A percentile compares a stretch with the other conserved stretches of the same genome.
phyloP scores from a whole-genome alignment of 2,113 vertebrate genomes.

The Siniperca chuatsi region DNA sequence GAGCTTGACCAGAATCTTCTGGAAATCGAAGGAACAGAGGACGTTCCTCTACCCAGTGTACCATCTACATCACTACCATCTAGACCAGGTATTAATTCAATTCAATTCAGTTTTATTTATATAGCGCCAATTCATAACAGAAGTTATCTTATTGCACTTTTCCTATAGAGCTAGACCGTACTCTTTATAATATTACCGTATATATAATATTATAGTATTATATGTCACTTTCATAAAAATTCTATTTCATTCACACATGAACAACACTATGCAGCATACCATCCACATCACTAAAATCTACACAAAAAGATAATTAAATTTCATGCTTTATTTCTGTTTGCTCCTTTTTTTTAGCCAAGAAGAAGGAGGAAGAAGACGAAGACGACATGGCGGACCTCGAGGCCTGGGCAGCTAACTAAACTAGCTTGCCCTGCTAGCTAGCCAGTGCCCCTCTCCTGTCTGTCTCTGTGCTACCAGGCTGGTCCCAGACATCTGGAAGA shows the following conservation, averaged over 20 bases:
- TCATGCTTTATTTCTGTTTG: neutral
- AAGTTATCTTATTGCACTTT: too few species aligned
- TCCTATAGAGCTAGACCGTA: too few species aligned
- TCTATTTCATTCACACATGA: neutral
- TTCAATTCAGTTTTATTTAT: too few species aligned
- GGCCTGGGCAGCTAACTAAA: constrained; percentile 88
- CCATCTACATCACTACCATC: constrained; percentile 92
- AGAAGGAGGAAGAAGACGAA: constrained; percentile 96
- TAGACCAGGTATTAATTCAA: constrained; percentile 80
- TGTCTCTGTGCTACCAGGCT: constrained; percentile 38
- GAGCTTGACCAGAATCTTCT: constrained; percentile 96
- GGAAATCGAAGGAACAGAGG: constrained; percentile 90
- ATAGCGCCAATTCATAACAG: too few species aligned
- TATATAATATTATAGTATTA: too few species aligned
- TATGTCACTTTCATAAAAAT: neutral
- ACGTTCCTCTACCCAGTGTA: constrained; percentile 93
- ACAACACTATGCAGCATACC: neutral
- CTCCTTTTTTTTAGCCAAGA: constrained; percentile 84
- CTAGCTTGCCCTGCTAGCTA: constrained; percentile 27
- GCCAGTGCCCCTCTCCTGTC: constrained; percentile 30
- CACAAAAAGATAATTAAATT: neutral
- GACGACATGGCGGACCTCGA: constrained; percentile 96
- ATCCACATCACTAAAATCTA: neutral
- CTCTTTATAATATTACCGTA: too few species aligned
- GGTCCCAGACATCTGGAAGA: constrained; percentile 37